Evolutionary conservation across 2,888 invertebrate species (phyloP), one percentile per base, ranked within the genome.

Genomic region (Trachelus stipa): DNA sequence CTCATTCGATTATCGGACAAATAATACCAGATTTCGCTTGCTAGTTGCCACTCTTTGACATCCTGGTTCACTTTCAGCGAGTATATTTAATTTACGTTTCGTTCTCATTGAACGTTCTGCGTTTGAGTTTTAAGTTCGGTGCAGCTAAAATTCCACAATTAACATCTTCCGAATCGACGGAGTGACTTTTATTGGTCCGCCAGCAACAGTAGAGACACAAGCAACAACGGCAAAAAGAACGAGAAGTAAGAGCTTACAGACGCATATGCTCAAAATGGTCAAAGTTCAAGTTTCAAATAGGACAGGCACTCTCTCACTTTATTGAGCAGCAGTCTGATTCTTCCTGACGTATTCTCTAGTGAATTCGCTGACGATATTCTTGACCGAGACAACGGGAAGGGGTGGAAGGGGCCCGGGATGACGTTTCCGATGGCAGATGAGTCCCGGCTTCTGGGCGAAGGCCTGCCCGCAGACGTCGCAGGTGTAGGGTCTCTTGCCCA

Each of bases 341-440:
- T 81, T 83, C 34, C 75, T 79, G 9, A 34, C 35, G 79, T 80
- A 81, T 12, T 78, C 79, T 1, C 73, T 75, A 30, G 73, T 77
- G 37, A 78, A 79, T 12, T 82, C 82, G 11, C 37, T 35, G 4
- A 75, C 75, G 11, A 74, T 76, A 76, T 76, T 79, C 34, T 73
- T 79, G 12, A 79, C 79, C 23, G 76, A 79, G 12, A 79, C 76
- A n/a, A 30, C 76, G 31, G 79, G 76, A 12, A 79, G 74, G 0
- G 78, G 78, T 2, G 78, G 78, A 12, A 78, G 73, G 33, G 78
- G 78, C 33, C 78, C 78, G 4, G 78, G 78, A 37, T 78, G 78
- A 23, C 78, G 37, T 31, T 78, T 78, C 35, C 78, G 69, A 56
- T 78, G 78, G 35, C 78, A 78, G 23, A 78, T 78, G n/a, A 78